Evolutionary conservation across 2,888 invertebrate species (phyloP).

Genomic region (Polydrusus pterygomalis): DNA sequence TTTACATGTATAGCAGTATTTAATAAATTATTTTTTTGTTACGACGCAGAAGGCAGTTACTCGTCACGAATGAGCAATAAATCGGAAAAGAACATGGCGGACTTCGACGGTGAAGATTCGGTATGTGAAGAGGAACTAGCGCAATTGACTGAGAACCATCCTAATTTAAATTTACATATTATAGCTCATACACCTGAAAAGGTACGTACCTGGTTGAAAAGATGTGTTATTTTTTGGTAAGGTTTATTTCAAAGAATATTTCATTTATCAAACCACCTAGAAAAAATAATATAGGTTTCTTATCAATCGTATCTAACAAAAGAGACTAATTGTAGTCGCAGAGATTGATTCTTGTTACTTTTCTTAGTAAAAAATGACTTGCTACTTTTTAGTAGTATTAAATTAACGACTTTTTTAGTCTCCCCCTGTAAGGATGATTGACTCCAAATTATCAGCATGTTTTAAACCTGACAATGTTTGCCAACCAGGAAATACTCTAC

Average conservation of each 20-base stretch:
- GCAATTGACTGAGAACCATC: conserved; percentile 80
- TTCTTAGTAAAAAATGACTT: too few species aligned
- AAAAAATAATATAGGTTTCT: too few species aligned
- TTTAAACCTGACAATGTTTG: conserved; percentile 81
- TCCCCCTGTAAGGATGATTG: conserved; percentile 67
- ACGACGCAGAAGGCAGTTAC: conserved; percentile 82
- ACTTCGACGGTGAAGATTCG: conserved; percentile 93
- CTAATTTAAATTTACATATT: conserved; percentile 65
- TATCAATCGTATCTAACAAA: too few species aligned
- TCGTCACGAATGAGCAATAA: conserved; percentile 95
- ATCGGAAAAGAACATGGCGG: conserved; percentile 95
- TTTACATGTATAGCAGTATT: background rate
- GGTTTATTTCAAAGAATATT: too few species aligned
- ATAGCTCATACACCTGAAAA: conserved; percentile 64
- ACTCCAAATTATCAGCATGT: conserved; percentile 70
- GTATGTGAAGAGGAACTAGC: conserved; percentile 89
- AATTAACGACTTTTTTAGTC: conserved; percentile 59
- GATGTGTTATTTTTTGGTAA: too few species aligned
- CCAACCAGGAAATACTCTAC: conserved; percentile 91
- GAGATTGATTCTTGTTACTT: too few species aligned
- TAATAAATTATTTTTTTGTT: conserved; percentile 60
- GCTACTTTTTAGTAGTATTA: conserved; percentile 19
- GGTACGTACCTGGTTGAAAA: conserved; percentile 15
- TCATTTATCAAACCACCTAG: too few species aligned
- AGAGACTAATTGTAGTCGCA: too few species aligned